Evolutionary conservation across 2,113 vertebrate species (phyloP).

Genomic region (Mesitornis unicolor): DNA sequence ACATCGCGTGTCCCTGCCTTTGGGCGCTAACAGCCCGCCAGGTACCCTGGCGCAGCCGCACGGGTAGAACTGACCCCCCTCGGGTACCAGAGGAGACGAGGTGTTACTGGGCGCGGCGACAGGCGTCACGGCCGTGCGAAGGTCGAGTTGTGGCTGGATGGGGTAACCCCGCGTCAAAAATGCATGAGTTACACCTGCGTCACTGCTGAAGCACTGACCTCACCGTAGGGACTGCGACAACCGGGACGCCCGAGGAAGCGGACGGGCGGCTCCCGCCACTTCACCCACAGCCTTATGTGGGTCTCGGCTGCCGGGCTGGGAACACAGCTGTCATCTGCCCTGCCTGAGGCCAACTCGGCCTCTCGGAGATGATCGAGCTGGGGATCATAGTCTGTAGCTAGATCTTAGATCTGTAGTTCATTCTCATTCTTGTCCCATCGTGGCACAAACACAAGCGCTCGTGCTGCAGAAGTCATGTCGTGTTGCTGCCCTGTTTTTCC

Average conservation of each 20-base stretch:
- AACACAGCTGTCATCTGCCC: background rate
- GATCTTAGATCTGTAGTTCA: rapidly evolving
- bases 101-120: background rate
- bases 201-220: background rate
- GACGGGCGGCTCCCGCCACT: rapidly evolving
- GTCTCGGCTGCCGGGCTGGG: background rate
- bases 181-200: background rate
- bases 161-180: too few species aligned
- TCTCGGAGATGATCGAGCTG: rapidly evolving
- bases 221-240: rapidly evolving
- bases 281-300: rapidly evolving
- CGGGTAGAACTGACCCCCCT: rapidly evolving
- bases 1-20: rapidly evolving
- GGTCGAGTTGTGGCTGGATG: background rate
- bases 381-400: too few species aligned
- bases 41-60: background rate
- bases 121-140: background rate
- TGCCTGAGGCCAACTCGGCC: rapidly evolving
- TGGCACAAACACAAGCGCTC: rapidly evolving
- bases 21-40: rapidly evolving
- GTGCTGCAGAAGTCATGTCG: rapidly evolving
- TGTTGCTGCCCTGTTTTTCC: background rate
- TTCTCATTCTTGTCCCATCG: rapidly evolving
- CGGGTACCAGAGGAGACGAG: background rate
- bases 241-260: rapidly evolving